Conservation (phyloP, 2,888 invertebrate genomes). For the Cephus pulcher region DNA sequence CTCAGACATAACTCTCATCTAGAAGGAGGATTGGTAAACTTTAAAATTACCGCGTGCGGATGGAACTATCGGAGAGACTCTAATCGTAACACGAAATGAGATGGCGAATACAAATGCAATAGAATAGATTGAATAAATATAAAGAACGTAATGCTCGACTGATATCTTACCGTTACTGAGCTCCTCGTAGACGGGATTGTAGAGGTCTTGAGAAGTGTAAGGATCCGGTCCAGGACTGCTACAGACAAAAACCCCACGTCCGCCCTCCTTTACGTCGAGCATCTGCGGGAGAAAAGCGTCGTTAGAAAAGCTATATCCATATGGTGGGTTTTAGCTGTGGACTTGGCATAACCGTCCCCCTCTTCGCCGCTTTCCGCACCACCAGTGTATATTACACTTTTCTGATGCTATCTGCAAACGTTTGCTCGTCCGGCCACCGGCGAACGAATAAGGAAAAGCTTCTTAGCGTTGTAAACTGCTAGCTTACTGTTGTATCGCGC, state of each 20-base stretch:
- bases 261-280: constrained; percentile 60
- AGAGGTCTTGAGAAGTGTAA: constrained; percentile 73
- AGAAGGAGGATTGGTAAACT: constrained; percentile 30
- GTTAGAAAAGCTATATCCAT: constrained; percentile 9
- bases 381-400: constrained; percentile 2
- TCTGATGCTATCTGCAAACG: background rate
- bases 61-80: background rate
- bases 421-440: background rate
- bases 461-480: constrained; percentile 30
- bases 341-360: background rate
- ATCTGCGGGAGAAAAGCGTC: constrained; percentile 46
- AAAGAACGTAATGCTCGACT: background rate
- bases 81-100: background rate
- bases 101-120: background rate
- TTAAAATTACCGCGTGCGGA: background rate
- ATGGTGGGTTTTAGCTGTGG: background rate
- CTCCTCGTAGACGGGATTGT: constrained; percentile 87
- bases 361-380: background rate
- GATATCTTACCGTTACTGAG: constrained; percentile 75
- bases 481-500: constrained; percentile 24
- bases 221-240: constrained; percentile 76
- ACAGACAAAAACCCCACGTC: constrained; percentile 60
- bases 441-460: constrained; percentile 32
- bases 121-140: background rate
- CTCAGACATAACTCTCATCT: constrained; percentile 51